These are phyloP conservation scores for Eclectus roratus DNA, from an alignment of 2,113 vertebrate genomes.

Conservation along the genomic window DNA sequence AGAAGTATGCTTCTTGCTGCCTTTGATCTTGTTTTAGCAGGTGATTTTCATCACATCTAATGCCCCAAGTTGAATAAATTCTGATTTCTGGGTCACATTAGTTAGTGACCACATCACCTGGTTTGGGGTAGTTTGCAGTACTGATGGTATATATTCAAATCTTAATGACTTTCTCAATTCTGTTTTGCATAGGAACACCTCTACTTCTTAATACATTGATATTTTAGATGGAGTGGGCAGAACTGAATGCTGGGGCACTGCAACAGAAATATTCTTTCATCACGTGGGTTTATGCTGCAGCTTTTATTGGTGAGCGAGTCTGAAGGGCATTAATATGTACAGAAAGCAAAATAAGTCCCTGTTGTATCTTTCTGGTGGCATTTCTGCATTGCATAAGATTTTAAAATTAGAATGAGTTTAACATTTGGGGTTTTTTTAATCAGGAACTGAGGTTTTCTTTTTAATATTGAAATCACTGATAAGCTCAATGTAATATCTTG, in stretches of 20 bases:
- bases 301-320: background rate
- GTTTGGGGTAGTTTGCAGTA: background rate
- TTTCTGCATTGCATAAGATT: background rate
- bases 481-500: background rate
- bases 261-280: background rate
- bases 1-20: background rate
- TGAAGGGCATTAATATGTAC: background rate
- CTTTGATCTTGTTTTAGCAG: constrained; percentile 24
- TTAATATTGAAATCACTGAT: background rate
- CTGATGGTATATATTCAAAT: background rate
- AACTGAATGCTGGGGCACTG: background rate
- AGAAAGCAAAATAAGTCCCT: background rate
- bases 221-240: background rate
- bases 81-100: background rate
- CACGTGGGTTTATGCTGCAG: background rate
- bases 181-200: background rate
- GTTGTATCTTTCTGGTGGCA: background rate
- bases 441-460: background rate
- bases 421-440: background rate
- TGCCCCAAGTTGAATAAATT: background rate
- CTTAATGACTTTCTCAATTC: background rate
- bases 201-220: background rate
- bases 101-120: background rate
- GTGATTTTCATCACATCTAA: background rate
- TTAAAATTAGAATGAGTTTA: background rate